These are phyloP conservation scores for Gambusia affinis DNA, from an alignment of 2,113 vertebrate genomes.

Conservation along the genomic window DNA sequence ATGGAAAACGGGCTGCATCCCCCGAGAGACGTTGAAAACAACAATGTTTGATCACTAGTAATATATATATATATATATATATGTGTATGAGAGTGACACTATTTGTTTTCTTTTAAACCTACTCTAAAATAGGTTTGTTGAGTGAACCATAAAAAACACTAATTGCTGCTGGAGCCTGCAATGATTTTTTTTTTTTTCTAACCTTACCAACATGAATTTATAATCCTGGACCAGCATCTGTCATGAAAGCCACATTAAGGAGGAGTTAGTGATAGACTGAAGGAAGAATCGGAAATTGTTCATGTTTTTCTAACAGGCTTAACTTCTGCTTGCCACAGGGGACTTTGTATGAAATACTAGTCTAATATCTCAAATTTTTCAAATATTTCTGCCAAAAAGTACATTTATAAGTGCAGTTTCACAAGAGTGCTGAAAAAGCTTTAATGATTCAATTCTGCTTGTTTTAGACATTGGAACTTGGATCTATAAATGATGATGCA, in stretches of 20 bases:
- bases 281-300: neutral
- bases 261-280: neutral
- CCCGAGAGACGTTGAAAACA: slow-evolving; percentile 50
- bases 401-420: too few relatives aligned
- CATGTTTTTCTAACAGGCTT: neutral
- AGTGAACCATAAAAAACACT: neutral
- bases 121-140: neutral
- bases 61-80: slow-evolving; percentile 5
- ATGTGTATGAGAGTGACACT: slow-evolving; percentile 24
- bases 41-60: slow-evolving; percentile 40
- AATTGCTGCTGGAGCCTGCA: neutral
- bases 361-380: neutral
- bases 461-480: too few relatives aligned
- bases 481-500: too few relatives aligned
- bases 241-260: neutral
- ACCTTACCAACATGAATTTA: neutral
- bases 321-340: neutral
- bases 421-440: too few relatives aligned
- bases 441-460: too few relatives aligned
- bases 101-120: slow-evolving; percentile 28
- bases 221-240: neutral
- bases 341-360: neutral
- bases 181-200: too few relatives aligned
- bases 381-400: too few relatives aligned
- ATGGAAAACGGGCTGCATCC: slow-evolving; percentile 69